Evolutionary conservation across 2,888 invertebrate species (phyloP).

Genomic region (Acanthoscelides obtectus): DNA sequence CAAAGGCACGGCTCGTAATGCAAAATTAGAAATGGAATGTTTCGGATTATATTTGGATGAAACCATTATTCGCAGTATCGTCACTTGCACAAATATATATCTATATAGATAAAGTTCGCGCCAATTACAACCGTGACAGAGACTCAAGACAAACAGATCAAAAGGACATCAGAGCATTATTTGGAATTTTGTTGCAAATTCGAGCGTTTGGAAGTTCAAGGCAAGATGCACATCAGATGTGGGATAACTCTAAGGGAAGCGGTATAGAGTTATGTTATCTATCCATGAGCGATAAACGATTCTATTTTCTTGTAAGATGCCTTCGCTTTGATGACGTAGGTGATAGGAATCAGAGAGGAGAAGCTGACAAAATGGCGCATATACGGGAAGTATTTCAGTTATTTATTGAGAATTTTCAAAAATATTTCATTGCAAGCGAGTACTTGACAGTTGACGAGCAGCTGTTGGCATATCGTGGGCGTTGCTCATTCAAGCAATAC

Average conservation of each 20-base stretch:
- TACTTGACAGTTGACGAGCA: slow-evolving; percentile 19
- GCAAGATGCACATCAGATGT: no score
- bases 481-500: slow-evolving; percentile 21
- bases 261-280: no score
- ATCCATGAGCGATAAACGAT: no score
- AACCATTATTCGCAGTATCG: neutral
- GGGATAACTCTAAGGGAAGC: no score
- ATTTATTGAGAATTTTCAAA: slow-evolving; percentile 18
- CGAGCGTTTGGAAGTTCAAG: neutral
- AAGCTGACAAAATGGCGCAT: neutral
- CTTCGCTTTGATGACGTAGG: neutral
- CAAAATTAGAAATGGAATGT: neutral
- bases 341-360: neutral
- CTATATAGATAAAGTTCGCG: neutral
- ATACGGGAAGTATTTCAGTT: slow-evolving; percentile 16
- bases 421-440: slow-evolving; percentile 15
- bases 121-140: neutral
- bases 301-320: no score
- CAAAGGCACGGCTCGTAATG: neutral
- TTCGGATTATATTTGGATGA: neutral
- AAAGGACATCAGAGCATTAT: neutral
- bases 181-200: neutral
- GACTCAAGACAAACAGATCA: neutral
- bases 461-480: slow-evolving; percentile 26
- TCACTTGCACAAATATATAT: neutral